phyloP scores from a whole-genome alignment of 2,797 vertebrate species.

The Cichlasoma orientale region DNA sequence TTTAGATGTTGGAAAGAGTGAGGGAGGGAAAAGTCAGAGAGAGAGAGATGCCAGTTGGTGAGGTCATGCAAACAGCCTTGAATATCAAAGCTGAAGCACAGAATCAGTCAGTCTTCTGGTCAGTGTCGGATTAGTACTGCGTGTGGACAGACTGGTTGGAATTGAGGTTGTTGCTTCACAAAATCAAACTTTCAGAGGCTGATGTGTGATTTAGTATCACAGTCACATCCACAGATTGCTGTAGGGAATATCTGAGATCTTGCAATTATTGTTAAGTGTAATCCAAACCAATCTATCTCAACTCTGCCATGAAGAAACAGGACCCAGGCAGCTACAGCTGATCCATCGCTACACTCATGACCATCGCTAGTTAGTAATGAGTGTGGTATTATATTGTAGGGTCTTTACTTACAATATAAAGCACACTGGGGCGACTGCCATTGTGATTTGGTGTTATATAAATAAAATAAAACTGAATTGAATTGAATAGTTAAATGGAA shows the following conservation, averaged over 20 bases:
- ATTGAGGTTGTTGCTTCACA: not conserved
- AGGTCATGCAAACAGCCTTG: constrained; percentile 58
- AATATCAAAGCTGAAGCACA: constrained; percentile 27
- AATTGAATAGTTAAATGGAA: not conserved
- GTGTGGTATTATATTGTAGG: too few relatives aligned
- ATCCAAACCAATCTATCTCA: not conserved
- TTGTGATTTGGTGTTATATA: too few relatives aligned
- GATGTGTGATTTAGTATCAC: not conserved
- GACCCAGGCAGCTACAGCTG: not conserved
- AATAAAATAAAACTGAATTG: too few relatives aligned
- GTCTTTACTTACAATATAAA: too few relatives aligned
- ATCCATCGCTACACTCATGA: not conserved
- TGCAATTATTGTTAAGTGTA: not conserved
- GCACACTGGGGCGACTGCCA: too few relatives aligned
- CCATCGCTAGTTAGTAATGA: not conserved
- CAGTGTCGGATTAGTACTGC: not conserved
- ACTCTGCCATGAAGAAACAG: not conserved
- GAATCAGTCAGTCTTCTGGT: not conserved
- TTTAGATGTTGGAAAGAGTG: constrained; percentile 67
- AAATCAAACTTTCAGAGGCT: not conserved
- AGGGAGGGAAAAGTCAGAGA: constrained; percentile 4
- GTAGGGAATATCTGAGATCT: not conserved
- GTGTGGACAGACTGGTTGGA: not conserved
- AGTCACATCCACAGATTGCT: not conserved
- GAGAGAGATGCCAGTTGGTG: constrained; percentile 59